Evolutionary conservation across 53 echinoderm and acorn worm genomes (phyloP), one percentile per base, ranked within the genome.

Genomic region (Holothuria scabra): DNA sequence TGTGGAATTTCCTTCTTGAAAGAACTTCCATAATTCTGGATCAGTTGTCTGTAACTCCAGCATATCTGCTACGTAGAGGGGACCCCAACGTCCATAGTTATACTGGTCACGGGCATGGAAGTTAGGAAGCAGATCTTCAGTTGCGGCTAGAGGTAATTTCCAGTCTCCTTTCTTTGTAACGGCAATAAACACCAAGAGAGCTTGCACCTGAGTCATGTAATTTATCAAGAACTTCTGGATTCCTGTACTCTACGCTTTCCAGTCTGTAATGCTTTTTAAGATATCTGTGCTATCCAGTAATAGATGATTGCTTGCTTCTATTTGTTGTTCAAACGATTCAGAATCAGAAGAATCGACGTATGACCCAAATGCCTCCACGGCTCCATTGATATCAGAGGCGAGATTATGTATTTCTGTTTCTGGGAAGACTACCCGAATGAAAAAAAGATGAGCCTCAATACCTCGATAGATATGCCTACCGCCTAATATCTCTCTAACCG

Each of bases 61-160:
- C 79, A 86, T 86, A 21, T 65, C 86, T 46, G 79, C 79, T 21
- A 79, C 62, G 56, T 86, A 86, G 14, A 64, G 76, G 2, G 60
- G 60, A 59, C 60, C 60, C 60, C 60, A 59, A n/a, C 60, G 20
- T 59, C 21, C 60, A 59, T 59, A 59, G 60, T 59, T 59, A 23
- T n/a, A 20, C 20, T 67, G 67, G 28, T 67, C 30, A 67, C 14
- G 30, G 24, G 23, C 63, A 56, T 76, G 76, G 28, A 75, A 52
- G 60, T 59, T 82, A 28, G 87, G 87, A 30, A 86, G 64, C 49
- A 79, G 37, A 19, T 65, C 66, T 3, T 55, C 49, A 86, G 70
- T 28, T 12, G 87, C 68, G 28, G 81, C 83, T 4, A 87, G 63
- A 82, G 82, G 82, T 28, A 87, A 70, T 28, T 10, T 48, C 74